These are phyloP conservation scores for Calliphora vicina DNA, from an alignment of 1,140 invertebrate genomes.

Conservation along the genomic window DNA sequence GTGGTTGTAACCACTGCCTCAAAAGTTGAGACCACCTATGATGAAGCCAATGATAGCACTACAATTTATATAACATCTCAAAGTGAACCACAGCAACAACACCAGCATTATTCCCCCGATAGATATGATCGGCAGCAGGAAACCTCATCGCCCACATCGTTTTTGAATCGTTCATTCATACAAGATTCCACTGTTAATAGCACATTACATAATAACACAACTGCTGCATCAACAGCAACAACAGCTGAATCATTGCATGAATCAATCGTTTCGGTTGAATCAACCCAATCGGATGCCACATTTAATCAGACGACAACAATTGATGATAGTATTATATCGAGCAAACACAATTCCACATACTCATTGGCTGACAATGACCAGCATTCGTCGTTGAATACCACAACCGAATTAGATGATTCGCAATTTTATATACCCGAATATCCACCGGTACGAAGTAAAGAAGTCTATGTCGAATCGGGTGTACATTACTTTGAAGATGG, in stretches of 20 bases:
- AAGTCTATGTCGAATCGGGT: slow-evolving; percentile 70
- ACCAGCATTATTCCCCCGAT: background rate
- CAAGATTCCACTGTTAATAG: slow-evolving; percentile 25
- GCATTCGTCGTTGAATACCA: slow-evolving; percentile 47
- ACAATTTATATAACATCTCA: slow-evolving; percentile 31
- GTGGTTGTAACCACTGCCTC: slow-evolving; percentile 32
- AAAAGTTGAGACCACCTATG: slow-evolving; percentile 42
- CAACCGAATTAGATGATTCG: slow-evolving; percentile 57
- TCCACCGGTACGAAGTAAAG: slow-evolving; percentile 60
- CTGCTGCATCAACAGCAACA: background rate
- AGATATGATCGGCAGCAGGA: background rate
- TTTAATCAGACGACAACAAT: slow-evolving; percentile 58
- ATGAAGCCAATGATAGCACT: slow-evolving; percentile 41
- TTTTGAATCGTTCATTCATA: slow-evolving; percentile 48
- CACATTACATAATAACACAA: slow-evolving; percentile 4
- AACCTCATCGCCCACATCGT: slow-evolving; percentile 1
- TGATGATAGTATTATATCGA: slow-evolving; percentile 62
- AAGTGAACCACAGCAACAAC: slow-evolving; percentile 34
- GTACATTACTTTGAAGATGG: slow-evolving; percentile 92
- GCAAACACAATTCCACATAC: slow-evolving; percentile 60
- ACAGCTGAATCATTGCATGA: slow-evolving; percentile 57
- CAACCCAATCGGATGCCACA: slow-evolving; percentile 57
- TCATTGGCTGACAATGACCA: slow-evolving; percentile 55
- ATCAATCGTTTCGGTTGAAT: slow-evolving; percentile 61
- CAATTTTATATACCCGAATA: slow-evolving; percentile 62